Evolutionary conservation across 2,888 invertebrate species (phyloP).

Genomic region (Tineola bisselliella): DNA sequence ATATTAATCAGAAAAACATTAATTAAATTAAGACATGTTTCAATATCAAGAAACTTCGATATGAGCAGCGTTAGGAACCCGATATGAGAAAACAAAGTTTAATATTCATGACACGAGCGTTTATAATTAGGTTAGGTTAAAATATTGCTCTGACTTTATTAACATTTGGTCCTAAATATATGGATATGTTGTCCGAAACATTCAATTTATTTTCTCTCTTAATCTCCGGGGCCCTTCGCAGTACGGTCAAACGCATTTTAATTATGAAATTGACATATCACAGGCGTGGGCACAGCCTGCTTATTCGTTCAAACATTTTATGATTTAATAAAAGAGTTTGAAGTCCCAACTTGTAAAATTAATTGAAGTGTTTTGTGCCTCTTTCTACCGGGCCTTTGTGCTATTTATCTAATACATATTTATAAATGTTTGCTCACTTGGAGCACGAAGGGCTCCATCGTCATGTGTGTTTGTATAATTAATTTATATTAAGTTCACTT

Average conservation of each 20-base stretch:
- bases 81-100: not conserved
- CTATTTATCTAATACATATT: constrained; percentile 63
- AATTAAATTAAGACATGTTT: too few species aligned
- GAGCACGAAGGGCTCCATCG: constrained; percentile 31
- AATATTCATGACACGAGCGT: not conserved
- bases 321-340: constrained; percentile 65
- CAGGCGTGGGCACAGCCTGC: constrained; percentile 24
- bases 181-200: not conserved
- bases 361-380: constrained; percentile 39
- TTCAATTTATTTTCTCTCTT: constrained; percentile 22
- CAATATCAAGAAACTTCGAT: too few species aligned
- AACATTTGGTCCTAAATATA: constrained; percentile 5
- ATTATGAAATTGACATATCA: constrained; percentile 67
- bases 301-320: constrained; percentile 41
- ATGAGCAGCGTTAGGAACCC: too few species aligned
- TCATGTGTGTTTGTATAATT: constrained; percentile 42
- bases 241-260: constrained; percentile 65
- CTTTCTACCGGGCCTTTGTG: constrained; percentile 40
- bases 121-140: not conserved
- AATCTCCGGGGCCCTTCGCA: constrained; percentile 45
- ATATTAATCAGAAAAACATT: too few species aligned
- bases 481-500: constrained; percentile 22
- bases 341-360: constrained; percentile 39
- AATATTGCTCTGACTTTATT: not conserved
- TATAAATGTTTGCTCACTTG: constrained; percentile 49